Evolutionary conservation across 2,797 vertebrate species (phyloP).

Genomic region (Chloroceryle amazona): DNA sequence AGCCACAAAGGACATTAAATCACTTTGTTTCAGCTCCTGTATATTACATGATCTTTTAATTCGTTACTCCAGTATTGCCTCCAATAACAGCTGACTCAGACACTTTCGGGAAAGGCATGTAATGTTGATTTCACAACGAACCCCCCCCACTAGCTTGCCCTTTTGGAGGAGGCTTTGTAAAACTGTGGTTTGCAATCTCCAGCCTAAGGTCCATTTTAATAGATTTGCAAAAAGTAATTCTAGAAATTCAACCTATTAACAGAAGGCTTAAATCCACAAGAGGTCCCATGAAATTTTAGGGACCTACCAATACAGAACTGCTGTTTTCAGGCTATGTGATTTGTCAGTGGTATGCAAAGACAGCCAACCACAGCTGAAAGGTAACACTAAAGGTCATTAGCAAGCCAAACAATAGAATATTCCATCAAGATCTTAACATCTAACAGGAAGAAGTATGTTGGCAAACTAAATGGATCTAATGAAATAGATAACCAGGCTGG

Average conservation of each 20-base stretch:
- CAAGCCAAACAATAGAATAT: neutral
- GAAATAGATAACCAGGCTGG: neutral
- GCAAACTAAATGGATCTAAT: neutral
- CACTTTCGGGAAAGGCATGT: neutral
- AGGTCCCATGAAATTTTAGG: neutral
- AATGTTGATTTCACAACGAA: neutral
- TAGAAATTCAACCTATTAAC: neutral
- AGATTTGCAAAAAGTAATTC: neutral
- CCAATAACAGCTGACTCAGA: neutral
- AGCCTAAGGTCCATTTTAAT: neutral
- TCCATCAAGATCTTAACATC: neutral
- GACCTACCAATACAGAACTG: neutral
- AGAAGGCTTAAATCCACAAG: neutral
- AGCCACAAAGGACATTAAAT: neutral
- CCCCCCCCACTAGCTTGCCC: neutral
- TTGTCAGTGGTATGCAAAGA: neutral
- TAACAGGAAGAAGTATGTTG: neutral
- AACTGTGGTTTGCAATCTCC: neutral
- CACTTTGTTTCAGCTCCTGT: neutral
- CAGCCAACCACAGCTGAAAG: neutral
- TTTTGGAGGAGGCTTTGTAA: neutral
- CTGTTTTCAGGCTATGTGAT: neutral
- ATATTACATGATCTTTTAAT: neutral
- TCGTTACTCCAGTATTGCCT: neutral
- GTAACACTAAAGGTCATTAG: neutral